Conservation (phyloP, 2,888 invertebrate species). For the Bellardia bayeri region DNA sequence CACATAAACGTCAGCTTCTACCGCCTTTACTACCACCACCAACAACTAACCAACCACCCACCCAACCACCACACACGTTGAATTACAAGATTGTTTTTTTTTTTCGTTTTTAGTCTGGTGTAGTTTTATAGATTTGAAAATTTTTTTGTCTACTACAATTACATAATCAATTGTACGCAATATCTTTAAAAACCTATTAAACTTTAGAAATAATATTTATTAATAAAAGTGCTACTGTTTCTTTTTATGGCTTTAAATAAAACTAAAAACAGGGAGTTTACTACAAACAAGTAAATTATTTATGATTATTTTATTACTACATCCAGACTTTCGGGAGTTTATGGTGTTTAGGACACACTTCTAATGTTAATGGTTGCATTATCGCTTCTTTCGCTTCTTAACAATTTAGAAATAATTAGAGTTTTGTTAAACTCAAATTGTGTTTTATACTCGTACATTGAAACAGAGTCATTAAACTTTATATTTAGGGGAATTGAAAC, state of each 20-base stretch:
- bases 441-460: not conserved
- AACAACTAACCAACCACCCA: constrained; percentile 9
- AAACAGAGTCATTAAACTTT: not conserved
- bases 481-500: not conserved
- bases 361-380: not conserved
- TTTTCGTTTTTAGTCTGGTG: not conserved
- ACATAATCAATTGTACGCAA: constrained; percentile 58
- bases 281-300: constrained; percentile 32
- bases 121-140: constrained; percentile 1
- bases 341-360: not conserved
- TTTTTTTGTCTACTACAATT: constrained; percentile 46
- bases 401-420: not conserved
- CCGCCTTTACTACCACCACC: constrained; percentile 5
- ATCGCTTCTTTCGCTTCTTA: not conserved
- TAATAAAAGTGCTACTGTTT: not conserved
- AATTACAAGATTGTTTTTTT: constrained; percentile 45
- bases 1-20: constrained; percentile 31
- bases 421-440: not conserved
- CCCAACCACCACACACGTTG: constrained; percentile 51
- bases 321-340: not conserved
- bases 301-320: constrained; percentile 43
- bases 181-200: constrained; percentile 57
- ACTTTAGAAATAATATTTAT: constrained; percentile 17
- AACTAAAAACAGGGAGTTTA: not conserved
- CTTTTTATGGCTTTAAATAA: constrained; percentile 14